phyloP scores from a whole-genome alignment of 2,113 vertebrate genomes.

The Muntiacus reevesi region DNA sequence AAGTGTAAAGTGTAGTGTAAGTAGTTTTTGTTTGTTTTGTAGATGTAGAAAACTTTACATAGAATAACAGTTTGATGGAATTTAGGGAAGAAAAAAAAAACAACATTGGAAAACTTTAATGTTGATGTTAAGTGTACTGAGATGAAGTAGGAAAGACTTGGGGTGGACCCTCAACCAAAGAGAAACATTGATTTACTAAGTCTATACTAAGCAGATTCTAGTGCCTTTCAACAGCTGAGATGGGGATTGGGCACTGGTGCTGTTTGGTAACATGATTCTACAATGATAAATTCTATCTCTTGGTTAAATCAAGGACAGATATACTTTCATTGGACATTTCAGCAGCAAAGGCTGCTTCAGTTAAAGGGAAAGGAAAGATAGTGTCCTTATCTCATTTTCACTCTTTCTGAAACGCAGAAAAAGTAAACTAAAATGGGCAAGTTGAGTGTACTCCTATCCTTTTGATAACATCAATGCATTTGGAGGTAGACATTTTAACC shows the following conservation, averaged over 20 bases:
- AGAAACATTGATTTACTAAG: neutral
- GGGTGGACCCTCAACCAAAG: fast-evolving
- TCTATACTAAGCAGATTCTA: neutral
- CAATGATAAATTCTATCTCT: neutral
- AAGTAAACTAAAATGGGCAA: neutral
- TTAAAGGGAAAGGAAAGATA: neutral
- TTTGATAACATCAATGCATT: neutral
- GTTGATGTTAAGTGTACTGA: neutral
- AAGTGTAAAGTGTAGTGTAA: neutral
- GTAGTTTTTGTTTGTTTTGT: neutral
- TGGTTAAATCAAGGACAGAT: neutral
- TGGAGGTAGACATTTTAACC: neutral
- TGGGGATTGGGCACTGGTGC: too few relatives aligned
- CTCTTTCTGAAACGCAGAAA: neutral
- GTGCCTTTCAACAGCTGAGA: neutral
- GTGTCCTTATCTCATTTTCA: neutral
- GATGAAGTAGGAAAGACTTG: neutral
- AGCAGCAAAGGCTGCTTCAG: neutral
- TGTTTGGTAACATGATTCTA: neutral
- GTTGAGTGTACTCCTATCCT: neutral
- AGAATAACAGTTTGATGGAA: neutral
- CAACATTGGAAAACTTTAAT: neutral
- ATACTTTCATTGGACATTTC: neutral
- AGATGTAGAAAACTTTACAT: neutral
- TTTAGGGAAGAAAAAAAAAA: neutral